Conservation (phyloP, 1,140 invertebrate species). For the Prorops nasuta region DNA sequence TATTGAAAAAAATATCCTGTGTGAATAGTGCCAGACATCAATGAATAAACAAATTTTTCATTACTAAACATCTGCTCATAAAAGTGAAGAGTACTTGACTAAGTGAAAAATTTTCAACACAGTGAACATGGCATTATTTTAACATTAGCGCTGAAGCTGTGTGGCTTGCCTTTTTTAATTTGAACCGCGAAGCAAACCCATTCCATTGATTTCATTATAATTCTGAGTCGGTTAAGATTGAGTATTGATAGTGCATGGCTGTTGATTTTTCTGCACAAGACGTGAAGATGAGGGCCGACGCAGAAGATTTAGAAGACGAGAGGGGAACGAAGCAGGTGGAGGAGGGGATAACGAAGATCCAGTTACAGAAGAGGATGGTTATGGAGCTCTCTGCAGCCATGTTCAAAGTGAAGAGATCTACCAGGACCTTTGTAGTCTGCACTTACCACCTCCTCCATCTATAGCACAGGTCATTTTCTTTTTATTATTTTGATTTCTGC, state of each 20-base stretch:
- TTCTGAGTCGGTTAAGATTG: not conserved
- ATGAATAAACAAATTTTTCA: slow-evolving; percentile 11
- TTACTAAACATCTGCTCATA: too few relatives aligned
- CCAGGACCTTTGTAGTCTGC: slow-evolving; percentile 74
- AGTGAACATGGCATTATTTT: slow-evolving; percentile 30
- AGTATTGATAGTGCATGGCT: slow-evolving; percentile 52
- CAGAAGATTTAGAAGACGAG: slow-evolving; percentile 45
- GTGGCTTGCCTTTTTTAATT: not conserved
- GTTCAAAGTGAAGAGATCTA: slow-evolving; percentile 78
- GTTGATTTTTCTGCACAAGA: slow-evolving; percentile 50
- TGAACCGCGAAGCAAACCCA: not conserved
- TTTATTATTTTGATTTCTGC: slow-evolving; percentile 21
- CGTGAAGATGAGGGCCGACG: slow-evolving; percentile 52
- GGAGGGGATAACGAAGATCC: slow-evolving; percentile 43
- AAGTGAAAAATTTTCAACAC: too few relatives aligned
- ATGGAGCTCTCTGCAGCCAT: slow-evolving; percentile 66
- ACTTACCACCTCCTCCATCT: slow-evolving; percentile 50
- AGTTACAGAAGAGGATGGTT: slow-evolving; percentile 60
- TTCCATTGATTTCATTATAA: not conserved
- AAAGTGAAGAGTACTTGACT: too few relatives aligned
- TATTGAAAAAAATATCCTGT: slow-evolving; percentile 14
- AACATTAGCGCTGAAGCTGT: not conserved
- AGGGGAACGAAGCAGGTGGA: slow-evolving; percentile 41
- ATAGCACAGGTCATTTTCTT: slow-evolving; percentile 48
- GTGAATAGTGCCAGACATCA: slow-evolving; percentile 22